phyloP scores from a whole-genome alignment of 2,113 vertebrate genomes.

The Apeltes quadracus region DNA sequence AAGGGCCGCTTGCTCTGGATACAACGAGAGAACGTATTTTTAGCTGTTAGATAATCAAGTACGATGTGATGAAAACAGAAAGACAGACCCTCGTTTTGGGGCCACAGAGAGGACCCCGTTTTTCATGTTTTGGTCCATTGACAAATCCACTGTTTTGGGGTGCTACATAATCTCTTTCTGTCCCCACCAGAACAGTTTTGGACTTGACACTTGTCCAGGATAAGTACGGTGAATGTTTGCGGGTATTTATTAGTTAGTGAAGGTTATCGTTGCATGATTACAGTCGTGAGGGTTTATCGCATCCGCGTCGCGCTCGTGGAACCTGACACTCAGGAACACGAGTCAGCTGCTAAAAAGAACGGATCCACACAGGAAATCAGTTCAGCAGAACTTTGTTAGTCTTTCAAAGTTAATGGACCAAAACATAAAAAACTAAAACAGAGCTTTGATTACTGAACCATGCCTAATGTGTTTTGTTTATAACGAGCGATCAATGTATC shows the following conservation, averaged over 20 bases:
- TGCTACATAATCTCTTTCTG: not conserved
- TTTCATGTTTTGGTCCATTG: slow-evolving; percentile 13
- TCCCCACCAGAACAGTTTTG: not conserved
- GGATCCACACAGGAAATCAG: slow-evolving; percentile 4
- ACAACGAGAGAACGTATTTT: slow-evolving; percentile 13
- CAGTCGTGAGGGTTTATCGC: not conserved
- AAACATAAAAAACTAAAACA: slow-evolving; percentile 19
- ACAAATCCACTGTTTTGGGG: not conserved
- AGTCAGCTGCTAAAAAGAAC: slow-evolving; percentile 4
- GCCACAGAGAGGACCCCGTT: not conserved
- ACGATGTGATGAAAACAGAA: slow-evolving; percentile 1
- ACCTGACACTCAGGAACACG: not conserved
- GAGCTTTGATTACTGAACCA: not conserved
- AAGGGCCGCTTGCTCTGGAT: slow-evolving; percentile 30
- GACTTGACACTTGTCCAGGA: not conserved
- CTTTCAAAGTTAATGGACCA: slow-evolving; percentile 5
- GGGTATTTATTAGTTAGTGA: not conserved
- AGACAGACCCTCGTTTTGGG: not conserved
- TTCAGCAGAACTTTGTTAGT: not conserved
- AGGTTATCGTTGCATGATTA: slow-evolving; percentile 3
- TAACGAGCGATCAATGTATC: not conserved
- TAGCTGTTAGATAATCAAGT: not conserved
- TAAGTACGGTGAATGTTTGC: not conserved
- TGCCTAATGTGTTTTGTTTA: slow-evolving; percentile 21
- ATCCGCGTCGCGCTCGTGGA: not conserved